Conservation (phyloP, 2,797 vertebrate species). For the Notolepis coatsorum region DNA sequence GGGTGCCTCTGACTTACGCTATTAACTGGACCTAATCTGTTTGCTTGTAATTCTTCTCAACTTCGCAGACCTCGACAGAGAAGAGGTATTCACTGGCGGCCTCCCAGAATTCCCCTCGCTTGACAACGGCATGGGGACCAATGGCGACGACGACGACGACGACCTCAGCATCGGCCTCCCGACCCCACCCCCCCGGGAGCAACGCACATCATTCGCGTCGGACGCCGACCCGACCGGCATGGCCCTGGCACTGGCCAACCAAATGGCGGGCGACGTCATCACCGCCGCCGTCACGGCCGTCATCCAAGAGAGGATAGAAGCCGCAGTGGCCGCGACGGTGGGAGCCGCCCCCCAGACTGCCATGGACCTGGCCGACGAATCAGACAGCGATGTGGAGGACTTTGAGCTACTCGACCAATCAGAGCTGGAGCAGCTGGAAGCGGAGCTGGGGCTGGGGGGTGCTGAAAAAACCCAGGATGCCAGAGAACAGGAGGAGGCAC, state of each 20-base stretch:
- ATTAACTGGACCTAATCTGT: no score
- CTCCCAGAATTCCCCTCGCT: conserved; percentile 92
- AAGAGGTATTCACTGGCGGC: conserved; percentile 88
- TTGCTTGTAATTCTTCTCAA: no score
- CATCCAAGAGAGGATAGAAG: conserved; percentile 90
- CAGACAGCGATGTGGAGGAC: conserved; percentile 95
- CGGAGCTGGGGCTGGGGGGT: conserved; percentile 86
- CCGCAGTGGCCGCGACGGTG: conserved; percentile 25
- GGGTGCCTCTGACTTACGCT: no score
- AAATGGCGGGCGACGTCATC: conserved; percentile 87
- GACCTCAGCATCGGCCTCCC: conserved; percentile 89
- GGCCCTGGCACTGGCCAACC: conserved; percentile 85
- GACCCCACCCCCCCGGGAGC: conserved; percentile 20
- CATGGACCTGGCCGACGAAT: conserved; percentile 84
- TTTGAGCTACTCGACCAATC: conserved; percentile 99
- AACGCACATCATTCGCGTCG: conserved; percentile 35
- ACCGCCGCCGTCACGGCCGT: conserved; percentile 88
- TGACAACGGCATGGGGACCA: conserved; percentile 87
- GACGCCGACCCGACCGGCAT: conserved; percentile 62
- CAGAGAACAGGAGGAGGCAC: conserved; percentile 56
- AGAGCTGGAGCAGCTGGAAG: conserved; percentile 95
- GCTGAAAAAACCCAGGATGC: conserved; percentile 48
- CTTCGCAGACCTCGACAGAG: conserved; percentile 90
- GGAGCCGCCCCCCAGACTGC: no score
- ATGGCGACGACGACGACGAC: conserved; percentile 89